Percentiles rank a stretch among this genome's conserved stretches.
Evolutionary conservation across 1,140 invertebrate species (phyloP).

Genomic region (Phenacoccus solenopsis): DNA sequence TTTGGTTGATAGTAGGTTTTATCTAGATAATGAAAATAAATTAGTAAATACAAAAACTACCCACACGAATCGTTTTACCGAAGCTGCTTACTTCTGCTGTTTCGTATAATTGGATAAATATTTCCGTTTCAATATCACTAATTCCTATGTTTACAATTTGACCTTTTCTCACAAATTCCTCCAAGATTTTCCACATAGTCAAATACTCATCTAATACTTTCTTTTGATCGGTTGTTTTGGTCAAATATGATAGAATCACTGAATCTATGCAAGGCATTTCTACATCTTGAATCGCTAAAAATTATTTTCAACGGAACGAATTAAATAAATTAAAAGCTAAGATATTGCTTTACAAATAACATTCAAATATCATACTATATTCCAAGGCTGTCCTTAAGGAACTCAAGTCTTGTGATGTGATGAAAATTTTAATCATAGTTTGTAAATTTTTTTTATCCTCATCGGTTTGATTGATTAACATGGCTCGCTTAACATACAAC

Average conservation of each 20-base stretch:
- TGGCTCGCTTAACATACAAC: constrained; percentile 15
- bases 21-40: constrained; percentile 36
- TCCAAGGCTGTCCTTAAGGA: constrained; percentile 37
- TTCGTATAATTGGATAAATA: constrained; percentile 61
- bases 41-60: not conserved
- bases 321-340: too few species aligned
- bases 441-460: constrained; percentile 42
- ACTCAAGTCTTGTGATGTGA: constrained; percentile 35
- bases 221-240: constrained; percentile 19
- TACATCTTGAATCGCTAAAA: constrained; percentile 50
- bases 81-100: constrained; percentile 48
- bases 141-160: constrained; percentile 66
- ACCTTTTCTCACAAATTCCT: constrained; percentile 49
- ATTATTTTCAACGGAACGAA: too few species aligned
- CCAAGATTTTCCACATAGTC: constrained; percentile 56
- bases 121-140: constrained; percentile 70
- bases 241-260: constrained; percentile 52
- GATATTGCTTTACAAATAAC: too few species aligned
- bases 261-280: constrained; percentile 55
- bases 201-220: constrained; percentile 45
- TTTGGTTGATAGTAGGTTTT: constrained; percentile 85
- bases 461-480: constrained; percentile 24
- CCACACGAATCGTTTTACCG: not conserved
- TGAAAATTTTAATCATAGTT: constrained; percentile 44
- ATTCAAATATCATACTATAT: constrained; percentile 36